Base-by-base conservation (phyloP, 2,113 vertebrate species). In the Sakesphorus luctuosus region DNA sequence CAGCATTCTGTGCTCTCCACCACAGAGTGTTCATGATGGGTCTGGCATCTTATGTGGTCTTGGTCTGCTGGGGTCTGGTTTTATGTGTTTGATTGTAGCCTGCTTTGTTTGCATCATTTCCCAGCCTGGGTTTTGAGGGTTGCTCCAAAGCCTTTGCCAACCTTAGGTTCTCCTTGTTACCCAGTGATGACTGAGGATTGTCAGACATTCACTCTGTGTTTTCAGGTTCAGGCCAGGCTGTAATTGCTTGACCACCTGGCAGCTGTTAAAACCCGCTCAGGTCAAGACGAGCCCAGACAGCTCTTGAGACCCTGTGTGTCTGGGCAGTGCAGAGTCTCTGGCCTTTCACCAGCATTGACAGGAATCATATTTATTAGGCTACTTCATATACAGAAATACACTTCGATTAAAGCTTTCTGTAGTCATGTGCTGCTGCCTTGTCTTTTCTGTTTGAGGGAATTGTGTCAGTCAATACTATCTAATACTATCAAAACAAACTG, bases 321-420 rank as follows among this genome's bases (percentile, higher is more conserved):
- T 62, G 44, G 68, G 33, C 13, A 25, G 65, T 53, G 14, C n/a
- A 89, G 86, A 74, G 52, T 40, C 81, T 75, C 47, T 67, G 65
- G 77, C 69, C 81, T 87, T 93, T 85, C 66, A 31, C 35, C 49
- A 23, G 31, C 61, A 14, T 63, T 71, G 50, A 59, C 62, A 87
- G 91, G 78, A 49, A 76, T 83, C 7, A 2, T 78, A 38, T 87
- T 91, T 82, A 72, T 61, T 73, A 53, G 53, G 31, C 78, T 76
- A 26, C 56, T 75, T 93, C 6, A 2, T 79, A 55, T 89, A 74
- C 20, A 74, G 84, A 92, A 84, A 63, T 50, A 56, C 77, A 91
- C 75, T 90, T 93, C 79, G 44, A 93, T 95, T 82, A 73, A 72
- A 91, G 85, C 71, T 93, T 83, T 96, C 85, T 93, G 71, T 87